phyloP scores from a whole-genome alignment of 2,113 vertebrate genomes.

The Psilopsiagon aymara region DNA sequence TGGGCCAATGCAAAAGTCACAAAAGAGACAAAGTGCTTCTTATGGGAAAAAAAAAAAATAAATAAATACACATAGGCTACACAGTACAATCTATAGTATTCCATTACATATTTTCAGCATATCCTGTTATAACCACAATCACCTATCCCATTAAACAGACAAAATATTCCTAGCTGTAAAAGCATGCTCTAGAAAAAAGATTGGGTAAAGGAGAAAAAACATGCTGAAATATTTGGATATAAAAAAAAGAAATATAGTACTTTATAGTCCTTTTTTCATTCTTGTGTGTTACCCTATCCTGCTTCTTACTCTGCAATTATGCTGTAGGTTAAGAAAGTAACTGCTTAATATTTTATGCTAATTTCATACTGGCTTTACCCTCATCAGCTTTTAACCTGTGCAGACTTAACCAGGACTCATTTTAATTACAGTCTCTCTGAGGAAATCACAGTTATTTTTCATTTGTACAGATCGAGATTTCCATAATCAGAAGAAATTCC shows the following conservation, averaged over 20 bases:
- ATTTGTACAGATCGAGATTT: conserved; percentile 41
- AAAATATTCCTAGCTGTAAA: not conserved
- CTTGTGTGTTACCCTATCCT: not conserved
- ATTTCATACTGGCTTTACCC: conserved; percentile 53
- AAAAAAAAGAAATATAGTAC: not conserved
- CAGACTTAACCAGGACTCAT: conserved; percentile 65
- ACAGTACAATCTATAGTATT: not conserved
- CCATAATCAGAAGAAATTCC: conserved; percentile 53
- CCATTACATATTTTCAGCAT: not conserved
- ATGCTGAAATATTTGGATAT: not conserved
- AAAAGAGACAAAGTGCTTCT: not conserved
- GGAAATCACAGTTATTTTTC: conserved; percentile 52
- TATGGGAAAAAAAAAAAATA: not conserved
- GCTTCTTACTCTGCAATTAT: not conserved
- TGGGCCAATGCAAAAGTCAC: not conserved
- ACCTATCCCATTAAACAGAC: not conserved
- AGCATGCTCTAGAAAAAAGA: not conserved
- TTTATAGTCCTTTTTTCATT: not conserved
- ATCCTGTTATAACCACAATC: not conserved
- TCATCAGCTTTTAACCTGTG: conserved; percentile 54
- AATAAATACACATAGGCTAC: not conserved
- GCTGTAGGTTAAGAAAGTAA: conserved; percentile 4
- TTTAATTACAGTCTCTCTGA: conserved; percentile 61
- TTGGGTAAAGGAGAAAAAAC: not conserved
- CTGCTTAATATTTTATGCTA: conserved; percentile 40